Evolutionary conservation across 2,113 vertebrate species (phyloP).

Genomic region (Prochilodus magdalenae): DNA sequence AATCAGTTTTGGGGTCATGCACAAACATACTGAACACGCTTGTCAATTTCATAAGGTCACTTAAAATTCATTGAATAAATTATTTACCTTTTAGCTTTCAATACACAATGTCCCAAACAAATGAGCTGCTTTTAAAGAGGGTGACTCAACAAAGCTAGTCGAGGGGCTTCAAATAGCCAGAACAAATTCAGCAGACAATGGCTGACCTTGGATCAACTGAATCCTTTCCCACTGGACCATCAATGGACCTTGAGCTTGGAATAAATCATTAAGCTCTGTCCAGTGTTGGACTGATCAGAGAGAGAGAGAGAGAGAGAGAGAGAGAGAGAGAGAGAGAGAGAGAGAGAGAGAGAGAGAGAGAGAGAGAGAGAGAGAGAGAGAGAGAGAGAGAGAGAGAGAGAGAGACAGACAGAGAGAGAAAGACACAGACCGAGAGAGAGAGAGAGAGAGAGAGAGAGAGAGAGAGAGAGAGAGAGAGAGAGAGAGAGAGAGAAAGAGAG

Average conservation of each 20-base stretch:
- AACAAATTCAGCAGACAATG: conserved; percentile 5
- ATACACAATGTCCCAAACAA: neutral
- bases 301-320: neutral
- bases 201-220: conserved; percentile 11
- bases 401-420: conserved; percentile 1
- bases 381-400: neutral
- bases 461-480: conserved; percentile 3
- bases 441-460: neutral
- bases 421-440: conserved; percentile 43
- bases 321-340: neutral
- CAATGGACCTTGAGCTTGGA: neutral
- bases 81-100: neutral
- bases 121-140: neutral
- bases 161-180: neutral
- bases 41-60: no score
- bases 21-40: no score
- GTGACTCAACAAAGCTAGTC: neutral
- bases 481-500: neutral
- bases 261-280: neutral
- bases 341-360: neutral
- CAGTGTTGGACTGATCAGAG: neutral
- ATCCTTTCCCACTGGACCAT: neutral
- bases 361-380: neutral
- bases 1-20: no score
- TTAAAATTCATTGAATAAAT: no score